phyloP scores from a whole-genome alignment of 2,888 invertebrate species.

The Eumacrocentrus americanus region DNA sequence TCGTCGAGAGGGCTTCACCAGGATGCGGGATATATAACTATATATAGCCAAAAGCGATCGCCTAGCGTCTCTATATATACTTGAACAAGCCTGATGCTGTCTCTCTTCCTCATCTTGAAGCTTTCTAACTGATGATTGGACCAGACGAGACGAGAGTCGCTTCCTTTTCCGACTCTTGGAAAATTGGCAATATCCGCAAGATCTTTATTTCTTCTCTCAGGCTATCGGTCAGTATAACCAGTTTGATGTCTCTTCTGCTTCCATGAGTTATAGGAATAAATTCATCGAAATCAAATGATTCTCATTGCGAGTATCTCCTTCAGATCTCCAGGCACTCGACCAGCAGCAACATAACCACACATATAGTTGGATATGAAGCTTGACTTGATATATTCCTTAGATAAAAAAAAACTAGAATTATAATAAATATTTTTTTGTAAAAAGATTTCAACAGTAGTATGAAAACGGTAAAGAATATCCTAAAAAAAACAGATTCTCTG shows the following conservation, averaged over 20 bases:
- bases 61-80: neutral
- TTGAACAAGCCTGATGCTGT: neutral
- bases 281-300: slow-evolving; percentile 13
- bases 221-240: neutral
- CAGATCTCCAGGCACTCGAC: neutral
- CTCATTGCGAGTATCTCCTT: neutral
- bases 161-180: slow-evolving; percentile 44
- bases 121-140: slow-evolving; percentile 21
- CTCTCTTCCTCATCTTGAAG: neutral
- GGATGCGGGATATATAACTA: slow-evolving; percentile 13
- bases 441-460: too few relatives aligned
- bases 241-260: neutral
- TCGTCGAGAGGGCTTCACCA: slow-evolving; percentile 28
- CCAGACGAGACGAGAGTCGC: slow-evolving; percentile 34
- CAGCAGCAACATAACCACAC: too few relatives aligned
- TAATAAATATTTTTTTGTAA: too few relatives aligned
- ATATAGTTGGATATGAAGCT: too few relatives aligned
- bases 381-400: too few relatives aligned
- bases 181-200: slow-evolving; percentile 52
- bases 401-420: too few relatives aligned
- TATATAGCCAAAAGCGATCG: neutral
- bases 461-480: too few relatives aligned
- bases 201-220: slow-evolving; percentile 42
- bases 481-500: too few relatives aligned
- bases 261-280: neutral